Percentiles rank a stretch among this genome's conserved stretches.
Conservation (phyloP, 2,888 invertebrate genomes). For the Cantharis rufa region DNA sequence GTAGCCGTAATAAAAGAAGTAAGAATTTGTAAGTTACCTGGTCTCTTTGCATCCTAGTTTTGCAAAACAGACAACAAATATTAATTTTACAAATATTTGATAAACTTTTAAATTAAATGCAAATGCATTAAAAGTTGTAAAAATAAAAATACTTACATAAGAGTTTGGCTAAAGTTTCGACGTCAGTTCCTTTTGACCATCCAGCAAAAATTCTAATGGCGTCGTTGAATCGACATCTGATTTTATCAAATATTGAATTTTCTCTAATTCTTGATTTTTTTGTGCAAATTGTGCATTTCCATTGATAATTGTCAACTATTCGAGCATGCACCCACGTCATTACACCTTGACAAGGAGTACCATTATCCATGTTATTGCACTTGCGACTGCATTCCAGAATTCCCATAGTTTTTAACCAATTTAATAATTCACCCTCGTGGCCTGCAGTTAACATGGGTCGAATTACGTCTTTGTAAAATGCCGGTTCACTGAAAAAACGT, state of each 20-base stretch:
- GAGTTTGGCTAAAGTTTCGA: slow-evolving; percentile 57
- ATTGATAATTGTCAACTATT: slow-evolving; percentile 59
- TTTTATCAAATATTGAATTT: slow-evolving; percentile 64
- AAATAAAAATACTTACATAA: slow-evolving; percentile 57
- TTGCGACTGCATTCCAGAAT: slow-evolving; percentile 54
- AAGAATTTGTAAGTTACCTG: not conserved
- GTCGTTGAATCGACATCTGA: slow-evolving; percentile 66
- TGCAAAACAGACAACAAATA: not conserved
- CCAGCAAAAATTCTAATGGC: slow-evolving; percentile 65
- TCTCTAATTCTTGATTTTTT: slow-evolving; percentile 57
- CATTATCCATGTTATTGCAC: slow-evolving; percentile 47
- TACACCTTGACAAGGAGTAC: slow-evolving; percentile 34
- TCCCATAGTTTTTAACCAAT: slow-evolving; percentile 59
- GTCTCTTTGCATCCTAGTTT: not conserved
- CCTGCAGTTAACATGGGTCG: slow-evolving; percentile 58
- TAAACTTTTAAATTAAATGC: not conserved
- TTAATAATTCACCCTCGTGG: slow-evolving; percentile 59
- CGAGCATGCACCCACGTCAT: slow-evolving; percentile 59
- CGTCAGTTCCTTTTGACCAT: slow-evolving; percentile 69
- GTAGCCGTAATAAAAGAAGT: not conserved
- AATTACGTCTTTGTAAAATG: slow-evolving; percentile 57
- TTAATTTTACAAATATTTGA: not conserved
- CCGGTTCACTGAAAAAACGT: slow-evolving; percentile 47
- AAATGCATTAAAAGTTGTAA: not conserved
- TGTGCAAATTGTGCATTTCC: slow-evolving; percentile 57